Conservation (phyloP, 2,888 invertebrate species). For the Netelia virgata region DNA sequence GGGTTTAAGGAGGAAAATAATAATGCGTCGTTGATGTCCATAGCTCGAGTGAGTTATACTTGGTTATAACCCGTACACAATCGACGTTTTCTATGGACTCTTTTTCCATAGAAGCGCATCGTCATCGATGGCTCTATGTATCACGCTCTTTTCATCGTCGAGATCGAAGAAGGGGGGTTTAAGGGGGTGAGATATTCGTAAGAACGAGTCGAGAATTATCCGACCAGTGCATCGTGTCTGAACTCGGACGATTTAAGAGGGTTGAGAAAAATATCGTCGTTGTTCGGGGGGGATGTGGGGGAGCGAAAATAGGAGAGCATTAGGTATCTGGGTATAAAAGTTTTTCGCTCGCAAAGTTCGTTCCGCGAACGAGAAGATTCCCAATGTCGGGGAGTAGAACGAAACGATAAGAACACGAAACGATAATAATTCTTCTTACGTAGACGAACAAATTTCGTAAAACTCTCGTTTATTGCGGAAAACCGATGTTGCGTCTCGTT, state of each 20-base stretch:
- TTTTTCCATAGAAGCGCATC: conserved; percentile 51
- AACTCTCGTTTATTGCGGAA: conserved; percentile 31
- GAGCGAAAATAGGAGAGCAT: conserved; percentile 63
- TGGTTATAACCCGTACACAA: conserved; percentile 8
- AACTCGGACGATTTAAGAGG: conserved; percentile 16
- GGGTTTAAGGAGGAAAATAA: not conserved
- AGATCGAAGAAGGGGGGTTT: not conserved
- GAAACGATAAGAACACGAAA: conserved; percentile 61
- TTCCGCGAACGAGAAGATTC: conserved; percentile 23
- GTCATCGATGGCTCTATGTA: conserved; percentile 61
- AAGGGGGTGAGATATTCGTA: conserved; percentile 13
- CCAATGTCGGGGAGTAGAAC: conserved; percentile 63
- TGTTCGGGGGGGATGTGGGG: conserved; percentile 9
- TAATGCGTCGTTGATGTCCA: conserved; percentile 40
- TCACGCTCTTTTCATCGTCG: conserved; percentile 3
- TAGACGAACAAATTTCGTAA: conserved; percentile 34
- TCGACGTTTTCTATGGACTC: not conserved
- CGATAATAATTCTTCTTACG: conserved; percentile 54
- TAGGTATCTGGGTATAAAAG: conserved; percentile 67
- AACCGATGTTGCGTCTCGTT: conserved; percentile 44
- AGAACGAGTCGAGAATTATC: conserved; percentile 53
- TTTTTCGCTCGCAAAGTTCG: conserved; percentile 52
- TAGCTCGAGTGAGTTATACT: conserved; percentile 38
- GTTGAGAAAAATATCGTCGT: conserved; percentile 38
- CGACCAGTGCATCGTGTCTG: conserved; percentile 31